A percentile compares a stretch with the other conserved stretches of the same genome.
These are phyloP conservation scores for Gandaritis pyraliata DNA, from an alignment of 2,888 invertebrate genomes.

Conservation along the genomic window DNA sequence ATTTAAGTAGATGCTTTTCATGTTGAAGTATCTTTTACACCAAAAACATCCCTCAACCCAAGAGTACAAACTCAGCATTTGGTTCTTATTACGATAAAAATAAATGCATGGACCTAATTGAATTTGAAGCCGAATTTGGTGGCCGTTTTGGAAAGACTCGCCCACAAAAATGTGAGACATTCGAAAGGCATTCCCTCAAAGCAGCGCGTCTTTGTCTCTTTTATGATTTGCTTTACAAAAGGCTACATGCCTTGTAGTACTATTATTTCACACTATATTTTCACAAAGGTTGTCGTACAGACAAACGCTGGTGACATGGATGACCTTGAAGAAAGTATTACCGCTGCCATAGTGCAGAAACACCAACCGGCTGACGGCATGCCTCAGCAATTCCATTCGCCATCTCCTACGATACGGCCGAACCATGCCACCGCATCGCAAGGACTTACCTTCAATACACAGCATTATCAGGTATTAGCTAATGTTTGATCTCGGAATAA, in stretches of 20 bases:
- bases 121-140: no score
- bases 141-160: no score
- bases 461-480: conserved; percentile 52
- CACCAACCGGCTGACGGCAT: conserved; percentile 52
- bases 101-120: no score
- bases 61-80: no score
- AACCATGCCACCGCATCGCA: conserved; percentile 50
- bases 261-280: conserved; percentile 22
- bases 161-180: no score
- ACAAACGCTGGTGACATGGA: conserved; percentile 79
- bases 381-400: conserved; percentile 64
- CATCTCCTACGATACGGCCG: conserved; percentile 59
- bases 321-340: conserved; percentile 82
- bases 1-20: no score
- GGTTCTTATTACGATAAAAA: no score
- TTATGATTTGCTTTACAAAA: not conserved
- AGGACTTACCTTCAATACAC: conserved; percentile 56
- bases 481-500: no score
- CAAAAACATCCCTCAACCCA: no score
- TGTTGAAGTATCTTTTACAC: no score
- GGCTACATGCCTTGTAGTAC: conserved; percentile 2
- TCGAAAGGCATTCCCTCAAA: no score
- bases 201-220: no score
- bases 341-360: conserved; percentile 78
- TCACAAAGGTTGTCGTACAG: conserved; percentile 67